Evolutionary conservation across 2,888 invertebrate genomes (phyloP).

Genomic region (Diploptera punctata): DNA sequence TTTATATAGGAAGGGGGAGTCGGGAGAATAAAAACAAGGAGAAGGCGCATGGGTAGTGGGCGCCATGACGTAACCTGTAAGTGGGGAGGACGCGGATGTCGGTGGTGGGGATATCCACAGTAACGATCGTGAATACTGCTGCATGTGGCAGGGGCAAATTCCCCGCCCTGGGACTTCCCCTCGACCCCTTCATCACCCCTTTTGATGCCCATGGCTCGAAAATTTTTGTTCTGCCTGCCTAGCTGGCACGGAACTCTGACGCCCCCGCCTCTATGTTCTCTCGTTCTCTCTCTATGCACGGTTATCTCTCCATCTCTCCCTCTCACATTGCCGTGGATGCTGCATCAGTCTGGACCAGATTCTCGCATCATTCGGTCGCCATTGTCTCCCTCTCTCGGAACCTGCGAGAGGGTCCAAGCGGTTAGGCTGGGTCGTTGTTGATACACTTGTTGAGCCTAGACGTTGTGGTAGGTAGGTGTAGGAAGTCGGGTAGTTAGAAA

Average conservation of each 20-base stretch:
- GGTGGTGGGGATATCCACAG: not conserved
- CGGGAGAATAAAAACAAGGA: not conserved
- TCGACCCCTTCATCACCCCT: not conserved
- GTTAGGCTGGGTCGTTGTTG: slow-evolving; percentile 13
- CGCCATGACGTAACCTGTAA: not conserved
- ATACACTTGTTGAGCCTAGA: slow-evolving; percentile 24
- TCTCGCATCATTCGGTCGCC: slow-evolving; percentile 20
- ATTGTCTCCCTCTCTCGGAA: not conserved
- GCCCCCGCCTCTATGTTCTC: slow-evolving; percentile 26
- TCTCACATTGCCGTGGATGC: slow-evolving; percentile 25
- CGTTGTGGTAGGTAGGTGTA: not conserved
- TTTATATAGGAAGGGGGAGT: not conserved
- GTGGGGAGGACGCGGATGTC: not conserved
- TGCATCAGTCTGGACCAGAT: slow-evolving; percentile 29
- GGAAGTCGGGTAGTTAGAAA: slow-evolving; percentile 45
- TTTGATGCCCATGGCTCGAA: not conserved
- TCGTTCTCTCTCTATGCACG: not conserved
- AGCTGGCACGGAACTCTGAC: slow-evolving; percentile 20
- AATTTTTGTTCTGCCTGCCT: slow-evolving; percentile 12
- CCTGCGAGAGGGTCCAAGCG: slow-evolving; percentile 8
- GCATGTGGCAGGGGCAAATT: slow-evolving; percentile 9
- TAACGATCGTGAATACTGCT: slow-evolving; percentile 24
- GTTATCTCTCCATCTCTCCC: not conserved
- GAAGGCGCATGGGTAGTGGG: slow-evolving; percentile 5
- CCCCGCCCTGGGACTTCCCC: slow-evolving; percentile 4